Base-by-base conservation (phyloP, 2,888 invertebrate species). In the Zele albiditarsus region DNA sequence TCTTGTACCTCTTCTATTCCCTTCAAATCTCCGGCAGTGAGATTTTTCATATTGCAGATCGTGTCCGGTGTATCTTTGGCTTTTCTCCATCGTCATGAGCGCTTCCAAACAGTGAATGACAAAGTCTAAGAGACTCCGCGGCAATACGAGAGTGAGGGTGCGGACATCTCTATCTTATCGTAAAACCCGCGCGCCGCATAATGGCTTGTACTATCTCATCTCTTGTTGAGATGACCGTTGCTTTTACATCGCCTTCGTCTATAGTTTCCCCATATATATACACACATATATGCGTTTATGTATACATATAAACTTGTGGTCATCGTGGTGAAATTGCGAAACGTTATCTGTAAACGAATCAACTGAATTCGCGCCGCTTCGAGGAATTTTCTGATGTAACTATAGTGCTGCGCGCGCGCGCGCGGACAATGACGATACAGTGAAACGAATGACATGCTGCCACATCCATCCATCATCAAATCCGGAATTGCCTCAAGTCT, bases 21-120 rank as follows among this genome's bases (percentile, higher is more conserved):
- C 69, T 76, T 70, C 73, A 53, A 62, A 78, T 83, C 83, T 81
- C 82, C 78, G 79, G 82, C 84, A 82, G 82, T 83, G 85, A 88
- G 87, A 89, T 88, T 89, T 89, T 89, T 89, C 88, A 89, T 85
- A 84, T 82, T 82, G 79, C 79, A 81, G 82, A 87, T 87, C 86
- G 86, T 87, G 84, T 87, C 88, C 86, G 85, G 87, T 86, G 84
- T 86, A 87, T 87, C 88, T 63, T 63, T 83, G 84, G 81, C 81
- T 81, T 79, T 81, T 77, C 79, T 79, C 81, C 77, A 72, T 73
- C 77, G 66, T 31, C 53, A 25, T 25, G 31, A 31, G 70, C 69
- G 65, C 57, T 66, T 53, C 31, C 28, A 60, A 38, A 20, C 38
- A 65, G 31, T 74, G 38, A 28, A 57, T 42, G 16, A 60, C 27